Evolutionary conservation across 2,797 vertebrate genomes (phyloP), one percentile per base, ranked within the genome.

Genomic region (Gymnothorax reevesii): DNA sequence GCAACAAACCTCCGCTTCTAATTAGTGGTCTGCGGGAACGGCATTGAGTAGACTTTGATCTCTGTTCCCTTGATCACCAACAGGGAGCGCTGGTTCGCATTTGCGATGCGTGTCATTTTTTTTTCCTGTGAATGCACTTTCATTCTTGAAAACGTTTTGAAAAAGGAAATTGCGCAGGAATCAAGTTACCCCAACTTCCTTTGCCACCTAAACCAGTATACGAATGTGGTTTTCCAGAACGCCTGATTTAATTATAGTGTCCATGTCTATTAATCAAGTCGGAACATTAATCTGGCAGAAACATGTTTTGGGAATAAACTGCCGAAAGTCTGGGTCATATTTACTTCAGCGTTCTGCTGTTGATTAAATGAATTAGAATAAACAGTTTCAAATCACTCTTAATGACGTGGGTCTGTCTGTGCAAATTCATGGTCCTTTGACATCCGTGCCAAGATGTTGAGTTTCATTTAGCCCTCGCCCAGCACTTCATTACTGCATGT

Each of bases 1-100:
- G 55, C 25, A 54, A 55, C 84, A 83, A 89, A 85, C 27, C 75
- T 57, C 83, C 52, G 84, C 7, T 54, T 22, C 84, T 33, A 49
- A 55, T 64, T 75, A 59, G 57, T 82, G 71, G 71, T 85, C 79
- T 84, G 71, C 62, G 33, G 57, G 49, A 77, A 75, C 13, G 6
- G 54, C 20, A 4, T 33, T 20, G 6, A 9, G 7, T 59, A 33
- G 6, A 9, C 54, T 59, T 27, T 83, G 80, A 83, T 59, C 25
- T 83, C n/a, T 2, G 54, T 79, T 57, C 27, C 54, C 49, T 75
- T 9, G 5, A 49, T 20, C 20, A 62, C 82, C 82, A 13, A 7
- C 71, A 87, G 86, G 60, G 82, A 57, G 66, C 71, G 49, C 84
- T 75, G 25, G 52, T 84, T 55, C 52, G 83, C 1, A 0, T 22